Evolutionary conservation across 2,888 invertebrate genomes (phyloP).

Genomic region (Sinopyrophorus schimmeli): DNA sequence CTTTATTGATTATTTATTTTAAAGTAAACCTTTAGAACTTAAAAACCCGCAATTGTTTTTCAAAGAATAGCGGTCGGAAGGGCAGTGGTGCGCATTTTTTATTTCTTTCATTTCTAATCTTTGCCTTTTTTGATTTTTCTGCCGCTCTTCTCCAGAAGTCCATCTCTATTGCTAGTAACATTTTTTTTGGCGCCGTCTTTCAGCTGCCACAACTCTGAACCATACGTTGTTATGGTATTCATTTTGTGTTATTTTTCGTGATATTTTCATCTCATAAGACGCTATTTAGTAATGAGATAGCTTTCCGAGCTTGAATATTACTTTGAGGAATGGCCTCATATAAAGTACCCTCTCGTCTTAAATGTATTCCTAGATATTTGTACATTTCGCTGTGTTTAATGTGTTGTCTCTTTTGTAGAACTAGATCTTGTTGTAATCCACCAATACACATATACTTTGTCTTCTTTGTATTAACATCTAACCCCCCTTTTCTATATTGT

Average conservation of each 20-base stretch:
- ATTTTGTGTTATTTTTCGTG: not conserved
- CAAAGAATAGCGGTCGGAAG: too few relatives aligned
- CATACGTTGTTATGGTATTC: not conserved
- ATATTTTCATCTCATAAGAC: not conserved
- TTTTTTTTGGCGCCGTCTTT: not conserved
- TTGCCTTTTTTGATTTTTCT: too few relatives aligned
- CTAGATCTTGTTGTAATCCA: not conserved
- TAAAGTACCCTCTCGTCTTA: not conserved
- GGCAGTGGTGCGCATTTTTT: too few relatives aligned
- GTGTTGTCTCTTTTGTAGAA: not conserved
- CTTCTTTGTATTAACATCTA: not conserved
- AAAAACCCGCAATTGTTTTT: too few relatives aligned
- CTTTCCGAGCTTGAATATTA: slow-evolving; percentile 1
- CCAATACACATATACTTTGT: slow-evolving; percentile 1
- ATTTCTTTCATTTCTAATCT: too few relatives aligned
- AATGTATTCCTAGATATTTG: slow-evolving; percentile 1
- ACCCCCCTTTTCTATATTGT: not conserved
- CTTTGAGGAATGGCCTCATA: not conserved
- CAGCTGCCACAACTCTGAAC: slow-evolving; percentile 1
- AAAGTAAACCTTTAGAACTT: too few relatives aligned
- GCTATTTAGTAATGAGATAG: not conserved
- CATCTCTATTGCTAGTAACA: not conserved
- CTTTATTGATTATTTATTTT: too few relatives aligned
- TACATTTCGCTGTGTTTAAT: not conserved
- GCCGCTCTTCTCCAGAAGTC: slow-evolving; percentile 2